Base-by-base conservation (phyloP, 2,797 vertebrate genomes). In the Adrianichthys oophorus region DNA sequence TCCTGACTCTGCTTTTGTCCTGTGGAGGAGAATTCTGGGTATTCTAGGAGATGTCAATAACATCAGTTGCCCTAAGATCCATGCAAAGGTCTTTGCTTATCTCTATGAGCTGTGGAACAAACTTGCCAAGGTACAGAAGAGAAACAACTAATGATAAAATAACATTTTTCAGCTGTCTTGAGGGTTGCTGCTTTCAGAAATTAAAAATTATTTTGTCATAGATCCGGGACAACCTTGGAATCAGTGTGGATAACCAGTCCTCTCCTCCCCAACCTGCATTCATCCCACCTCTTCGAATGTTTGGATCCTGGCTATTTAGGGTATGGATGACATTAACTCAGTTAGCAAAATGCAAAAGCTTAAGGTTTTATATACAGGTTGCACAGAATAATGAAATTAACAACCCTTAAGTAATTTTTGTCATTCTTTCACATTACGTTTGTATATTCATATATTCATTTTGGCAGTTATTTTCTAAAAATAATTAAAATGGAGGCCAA, bases 231-330 rank as follows among this genome's bases (percentile, higher is more conserved):
- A 99, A 99, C 79, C 91, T 99, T 3, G 97, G 96, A 29, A 93
- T 99, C 74, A 97, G 95, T 48, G 82, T 93, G 83, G 97, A 99
- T 84, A 96, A 96, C 81, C 96, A 96, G 78, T 94, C 94, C 13
- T 96, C 95, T 70, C 94, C 96, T 3, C 93, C 94, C 47, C 94
- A 93, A 73, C 95, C 98, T 0, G 21, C 89, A 72, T 92, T 98
- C 77, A 96, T 98, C 81, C 98, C 98, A 62, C 98, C 98, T 45
- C 94, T 99, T 62, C 91, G 95, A 87, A 98, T 99, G 93, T 92
- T 99, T 84, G 95, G 95, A 2, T 97, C 97, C 0, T 99, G 97
- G 98, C 89, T 99, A 15, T 99, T 99, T 85, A 96, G 94, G 94
- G 98, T 95, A 89, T 86, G 10, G 48, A 43, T 12, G 52, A 17